phyloP scores from a whole-genome alignment of 2,888 invertebrate species.

The Tetropium fuscum region DNA sequence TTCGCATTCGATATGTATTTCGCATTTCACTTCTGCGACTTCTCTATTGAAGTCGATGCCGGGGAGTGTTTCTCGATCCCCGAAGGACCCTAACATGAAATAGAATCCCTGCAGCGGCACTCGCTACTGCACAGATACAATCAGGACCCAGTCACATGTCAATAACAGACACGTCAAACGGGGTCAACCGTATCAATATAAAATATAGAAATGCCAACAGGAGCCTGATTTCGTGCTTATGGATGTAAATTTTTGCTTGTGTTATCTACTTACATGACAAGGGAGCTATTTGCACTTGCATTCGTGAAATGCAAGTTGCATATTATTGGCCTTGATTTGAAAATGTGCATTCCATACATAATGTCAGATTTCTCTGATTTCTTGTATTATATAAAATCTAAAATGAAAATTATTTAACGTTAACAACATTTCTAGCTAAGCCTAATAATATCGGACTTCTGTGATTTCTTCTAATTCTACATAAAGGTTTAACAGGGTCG shows the following conservation, averaged over 20 bases:
- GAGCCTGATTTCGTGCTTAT: not conserved
- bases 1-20: constrained; percentile 15
- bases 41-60: constrained; percentile 20
- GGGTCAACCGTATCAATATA: constrained; percentile 24
- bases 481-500: too few species aligned
- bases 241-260: constrained; percentile 13
- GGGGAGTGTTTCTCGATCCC: constrained; percentile 19
- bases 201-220: constrained; percentile 3
- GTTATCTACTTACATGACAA: not conserved
- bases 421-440: too few species aligned
- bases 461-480: too few species aligned
- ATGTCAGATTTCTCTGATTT: too few species aligned
- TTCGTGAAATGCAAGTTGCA: too few species aligned
- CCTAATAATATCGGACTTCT: too few species aligned
- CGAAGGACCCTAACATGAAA: constrained; percentile 20
- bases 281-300: too few species aligned
- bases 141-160: constrained; percentile 26
- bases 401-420: too few species aligned
- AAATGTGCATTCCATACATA: too few species aligned
- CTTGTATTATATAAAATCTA: too few species aligned
- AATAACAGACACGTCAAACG: constrained; percentile 25
- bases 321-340: too few species aligned
- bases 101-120: constrained; percentile 19
- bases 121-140: constrained; percentile 17
- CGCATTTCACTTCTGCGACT: constrained; percentile 22